phyloP scores from a whole-genome alignment of 2,113 vertebrate species.

The Tympanuchus pallidicinctus region DNA sequence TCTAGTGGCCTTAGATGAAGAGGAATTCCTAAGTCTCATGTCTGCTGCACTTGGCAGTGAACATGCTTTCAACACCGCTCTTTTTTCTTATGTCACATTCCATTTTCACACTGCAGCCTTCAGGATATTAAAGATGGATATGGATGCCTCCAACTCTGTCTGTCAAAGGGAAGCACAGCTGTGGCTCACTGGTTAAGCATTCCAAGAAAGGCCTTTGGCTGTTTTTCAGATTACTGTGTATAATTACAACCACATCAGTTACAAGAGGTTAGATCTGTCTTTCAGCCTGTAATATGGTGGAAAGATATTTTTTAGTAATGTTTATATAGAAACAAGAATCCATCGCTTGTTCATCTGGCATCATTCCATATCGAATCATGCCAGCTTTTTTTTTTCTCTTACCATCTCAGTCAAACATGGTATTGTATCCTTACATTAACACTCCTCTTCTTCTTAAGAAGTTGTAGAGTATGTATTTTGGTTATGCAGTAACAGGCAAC shows the following conservation, averaged over 20 bases:
- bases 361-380: not conserved
- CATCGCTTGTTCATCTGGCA: not conserved
- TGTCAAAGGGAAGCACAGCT: not conserved
- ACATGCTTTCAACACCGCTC: accelerated
- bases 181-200: not conserved
- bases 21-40: accelerated
- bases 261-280: not conserved
- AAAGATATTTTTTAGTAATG: not conserved
- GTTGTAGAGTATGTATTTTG: not conserved
- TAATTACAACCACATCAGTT: not conserved
- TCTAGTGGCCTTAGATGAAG: not conserved
- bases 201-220: not conserved
- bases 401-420: not conserved
- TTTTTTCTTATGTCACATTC: not conserved
- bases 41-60: not conserved
- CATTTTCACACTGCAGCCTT: not conserved
- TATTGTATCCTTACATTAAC: not conserved
- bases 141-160: not conserved
- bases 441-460: not conserved
- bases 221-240: not conserved
- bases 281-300: not conserved
- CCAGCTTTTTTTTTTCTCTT: not conserved
- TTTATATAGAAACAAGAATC: not conserved
- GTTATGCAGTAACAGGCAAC: not conserved
- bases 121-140: not conserved